Base-by-base conservation (phyloP, 2,113 vertebrate genomes). In the Nematolebias whitei region DNA sequence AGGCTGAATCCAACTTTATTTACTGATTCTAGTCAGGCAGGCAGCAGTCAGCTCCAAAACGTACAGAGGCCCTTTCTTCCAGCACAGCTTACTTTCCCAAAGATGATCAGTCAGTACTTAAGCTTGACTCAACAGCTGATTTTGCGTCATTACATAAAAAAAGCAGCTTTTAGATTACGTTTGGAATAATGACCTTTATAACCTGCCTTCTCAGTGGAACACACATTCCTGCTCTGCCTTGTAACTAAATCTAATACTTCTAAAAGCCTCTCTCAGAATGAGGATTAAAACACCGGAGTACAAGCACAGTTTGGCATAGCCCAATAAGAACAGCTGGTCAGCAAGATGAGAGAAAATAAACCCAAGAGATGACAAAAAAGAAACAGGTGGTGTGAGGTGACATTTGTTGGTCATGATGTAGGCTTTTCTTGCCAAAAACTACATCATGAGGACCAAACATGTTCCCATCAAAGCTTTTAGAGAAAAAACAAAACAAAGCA, bases 1-100 rank as follows among this genome's bases (percentile, higher is more conserved):
- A 44, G 61, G 44, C 69, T 45, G 13, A 63, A 66, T 53, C 44
- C 43, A 62, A 50, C 32, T 1, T 71, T 69, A 58, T 65, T 69
- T 50, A 49, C 51, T 4, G 13, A 52, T 41, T 75, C 68, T 79
- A 59, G 74, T 74, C 67, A 41, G 53, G 74, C 76, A 61, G 49
- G 68, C 65, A 54, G 56, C 51, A 55, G 62, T 63, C 66, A n/a
- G 44, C 15, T 70, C 75, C 58, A 38, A 29, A 54, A 65, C 64
- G 49, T 69, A 84, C 76, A 68, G 72, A 47, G 76, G 57, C 65
- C 66, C 69, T 62, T 76, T 79, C 57, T 83, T 84, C 56, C 7
- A 16, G 55, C 76, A 62, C 70, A 79, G 70, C 77, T 58, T 54
- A 51, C 19, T 77, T 72, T 65, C 67, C 77, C 60, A 61, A 82